Percentiles rank a stretch among this genome's conserved stretches.
phyloP scores from a whole-genome alignment of 2,888 invertebrate species.

The Tortrix viridana region DNA sequence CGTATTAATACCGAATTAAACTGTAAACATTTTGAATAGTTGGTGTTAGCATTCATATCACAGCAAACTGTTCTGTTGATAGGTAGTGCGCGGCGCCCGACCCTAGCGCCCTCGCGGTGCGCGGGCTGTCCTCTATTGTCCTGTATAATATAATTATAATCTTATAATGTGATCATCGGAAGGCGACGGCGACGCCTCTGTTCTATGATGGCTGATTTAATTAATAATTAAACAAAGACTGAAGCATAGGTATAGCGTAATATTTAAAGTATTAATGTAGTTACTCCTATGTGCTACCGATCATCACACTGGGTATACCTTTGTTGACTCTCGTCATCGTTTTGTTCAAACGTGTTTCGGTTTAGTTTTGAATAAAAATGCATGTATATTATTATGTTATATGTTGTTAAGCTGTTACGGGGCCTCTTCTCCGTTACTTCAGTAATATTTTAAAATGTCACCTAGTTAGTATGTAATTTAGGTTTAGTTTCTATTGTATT shows the following conservation, averaged over 20 bases:
- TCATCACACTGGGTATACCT: constrained; percentile 65
- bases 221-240: constrained; percentile 82
- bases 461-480: constrained; percentile 30
- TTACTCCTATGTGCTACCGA: constrained; percentile 60
- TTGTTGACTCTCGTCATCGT: constrained; percentile 51
- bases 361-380: constrained; percentile 39
- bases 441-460: constrained; percentile 30
- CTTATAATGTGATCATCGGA: constrained; percentile 57
- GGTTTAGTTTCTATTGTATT: constrained; percentile 31
- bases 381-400: constrained; percentile 38
- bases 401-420: constrained; percentile 37
- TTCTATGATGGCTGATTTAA: constrained; percentile 72
- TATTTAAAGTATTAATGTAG: constrained; percentile 75
- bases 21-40: constrained; percentile 41
- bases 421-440: constrained; percentile 27
- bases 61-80: background rate
- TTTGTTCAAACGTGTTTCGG: constrained; percentile 39
- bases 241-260: constrained; percentile 81
- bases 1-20: constrained; percentile 47
- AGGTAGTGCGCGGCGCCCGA: constrained; percentile 28
- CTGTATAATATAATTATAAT: constrained; percentile 55
- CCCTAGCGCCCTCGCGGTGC: background rate
- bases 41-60: constrained; percentile 38
- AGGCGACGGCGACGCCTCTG: constrained; percentile 60
- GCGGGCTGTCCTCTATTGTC: constrained; percentile 43